These are phyloP conservation scores for Meloidogyne chitwoodi DNA, from an alignment of 1,140 invertebrate genomes.

Conservation along the genomic window DNA sequence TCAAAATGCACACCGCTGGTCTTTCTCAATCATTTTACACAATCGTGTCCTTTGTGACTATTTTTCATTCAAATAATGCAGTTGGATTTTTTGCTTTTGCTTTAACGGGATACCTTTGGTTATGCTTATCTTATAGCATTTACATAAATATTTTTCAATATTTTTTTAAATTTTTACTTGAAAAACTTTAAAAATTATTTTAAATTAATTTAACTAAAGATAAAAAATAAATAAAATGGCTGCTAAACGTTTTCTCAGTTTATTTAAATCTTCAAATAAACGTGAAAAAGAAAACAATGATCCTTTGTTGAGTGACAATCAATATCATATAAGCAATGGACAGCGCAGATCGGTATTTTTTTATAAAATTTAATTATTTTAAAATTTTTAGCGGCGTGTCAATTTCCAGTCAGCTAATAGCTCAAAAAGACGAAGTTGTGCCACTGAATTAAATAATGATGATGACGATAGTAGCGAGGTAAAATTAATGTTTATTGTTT, in stretches of 20 bases:
- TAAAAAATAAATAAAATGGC: background rate
- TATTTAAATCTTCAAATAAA: conserved; percentile 50
- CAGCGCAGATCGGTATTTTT: background rate
- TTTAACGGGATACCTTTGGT: background rate
- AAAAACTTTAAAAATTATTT: background rate
- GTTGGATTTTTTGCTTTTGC: background rate
- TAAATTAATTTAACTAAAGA: background rate
- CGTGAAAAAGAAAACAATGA: background rate
- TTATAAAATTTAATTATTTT: background rate
- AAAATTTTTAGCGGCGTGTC: background rate
- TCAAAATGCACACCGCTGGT: background rate
- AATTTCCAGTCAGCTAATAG: background rate
- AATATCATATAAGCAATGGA: conserved; percentile 60
- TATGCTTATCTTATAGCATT: background rate
- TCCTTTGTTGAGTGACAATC: background rate
- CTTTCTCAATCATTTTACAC: background rate
- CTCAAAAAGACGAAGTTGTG: background rate
- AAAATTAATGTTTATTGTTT: background rate
- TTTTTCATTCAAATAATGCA: background rate
- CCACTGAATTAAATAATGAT: background rate
- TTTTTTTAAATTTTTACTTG: too few species aligned
- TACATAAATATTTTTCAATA: too few species aligned
- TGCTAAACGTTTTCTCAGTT: conserved; percentile 68
- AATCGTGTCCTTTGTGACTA: background rate
- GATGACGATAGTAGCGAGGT: background rate